A percentile compares a stretch with the other conserved stretches of the same genome.
These are phyloP conservation scores for Carlito syrichta DNA, from an alignment of 2,113 vertebrate species.

Conservation along the genomic window DNA sequence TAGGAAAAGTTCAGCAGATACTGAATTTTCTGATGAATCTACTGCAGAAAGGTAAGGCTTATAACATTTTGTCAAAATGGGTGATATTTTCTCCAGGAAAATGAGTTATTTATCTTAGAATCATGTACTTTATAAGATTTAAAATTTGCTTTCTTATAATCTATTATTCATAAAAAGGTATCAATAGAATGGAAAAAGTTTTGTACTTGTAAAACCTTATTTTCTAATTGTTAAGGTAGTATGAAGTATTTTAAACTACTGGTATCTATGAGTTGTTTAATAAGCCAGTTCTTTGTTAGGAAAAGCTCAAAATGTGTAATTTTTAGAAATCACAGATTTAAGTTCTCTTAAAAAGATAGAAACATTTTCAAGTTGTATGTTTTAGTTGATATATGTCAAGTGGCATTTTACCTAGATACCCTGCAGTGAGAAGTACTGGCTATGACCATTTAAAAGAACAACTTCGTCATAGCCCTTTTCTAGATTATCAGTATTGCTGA, in stretches of 20 bases:
- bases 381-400: background rate
- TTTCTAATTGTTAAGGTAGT: background rate
- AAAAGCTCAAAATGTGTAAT: conserved; percentile 7
- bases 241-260: background rate
- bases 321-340: conserved; percentile 23
- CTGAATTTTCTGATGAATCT: conserved; percentile 78
- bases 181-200: background rate
- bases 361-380: background rate
- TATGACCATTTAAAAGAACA: background rate
- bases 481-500: background rate
- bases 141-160: background rate
- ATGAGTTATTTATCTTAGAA: background rate
- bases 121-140: background rate
- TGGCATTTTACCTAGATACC: background rate
- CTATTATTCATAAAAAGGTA: background rate
- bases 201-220: conserved; percentile 2
- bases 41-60: conserved; percentile 83
- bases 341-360: background rate
- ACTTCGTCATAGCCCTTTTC: background rate
- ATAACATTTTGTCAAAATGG: conserved; percentile 20
- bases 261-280: background rate
- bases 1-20: conserved; percentile 79
- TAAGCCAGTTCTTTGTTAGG: background rate
- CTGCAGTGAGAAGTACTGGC: background rate
- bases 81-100: background rate